phyloP scores from a whole-genome alignment of 2,797 vertebrate species.

The Oreochromis grahami region DNA sequence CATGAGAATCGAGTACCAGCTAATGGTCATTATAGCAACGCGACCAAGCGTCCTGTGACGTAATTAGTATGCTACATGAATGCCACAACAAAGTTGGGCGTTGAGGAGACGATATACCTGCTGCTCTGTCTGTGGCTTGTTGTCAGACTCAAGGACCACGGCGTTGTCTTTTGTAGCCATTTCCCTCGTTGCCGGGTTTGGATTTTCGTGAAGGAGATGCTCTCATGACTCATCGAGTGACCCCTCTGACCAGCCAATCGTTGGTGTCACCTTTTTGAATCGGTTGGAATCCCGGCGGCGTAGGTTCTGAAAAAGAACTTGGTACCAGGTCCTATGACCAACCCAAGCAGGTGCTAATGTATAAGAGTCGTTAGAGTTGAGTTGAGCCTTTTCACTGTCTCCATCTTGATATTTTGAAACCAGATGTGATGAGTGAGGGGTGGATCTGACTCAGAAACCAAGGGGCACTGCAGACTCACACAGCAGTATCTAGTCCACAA shows the following conservation, averaged over 20 bases:
- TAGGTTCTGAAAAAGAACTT: neutral
- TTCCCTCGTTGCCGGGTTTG: rapidly evolving
- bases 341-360: neutral
- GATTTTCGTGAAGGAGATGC: neutral
- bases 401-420: neutral
- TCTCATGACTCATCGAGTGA: neutral
- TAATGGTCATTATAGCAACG: too few relatives aligned
- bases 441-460: neutral
- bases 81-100: too few relatives aligned
- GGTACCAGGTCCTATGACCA: neutral
- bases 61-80: too few relatives aligned
- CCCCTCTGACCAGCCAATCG: neutral
- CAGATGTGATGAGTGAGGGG: neutral
- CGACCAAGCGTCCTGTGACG: too few relatives aligned
- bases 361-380: neutral
- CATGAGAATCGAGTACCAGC: too few relatives aligned
- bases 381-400: neutral
- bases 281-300: rapidly evolving
- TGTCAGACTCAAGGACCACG: neutral
- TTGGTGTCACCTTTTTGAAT: neutral
- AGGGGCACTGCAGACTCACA: neutral
- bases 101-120: neutral
- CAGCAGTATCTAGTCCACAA: neutral
- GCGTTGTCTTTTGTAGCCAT: neutral
- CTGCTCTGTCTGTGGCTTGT: neutral